Evolutionary conservation across 2,888 invertebrate genomes (phyloP), one percentile per base, ranked within the genome.

Genomic region (Schrankia costaestrigalis): DNA sequence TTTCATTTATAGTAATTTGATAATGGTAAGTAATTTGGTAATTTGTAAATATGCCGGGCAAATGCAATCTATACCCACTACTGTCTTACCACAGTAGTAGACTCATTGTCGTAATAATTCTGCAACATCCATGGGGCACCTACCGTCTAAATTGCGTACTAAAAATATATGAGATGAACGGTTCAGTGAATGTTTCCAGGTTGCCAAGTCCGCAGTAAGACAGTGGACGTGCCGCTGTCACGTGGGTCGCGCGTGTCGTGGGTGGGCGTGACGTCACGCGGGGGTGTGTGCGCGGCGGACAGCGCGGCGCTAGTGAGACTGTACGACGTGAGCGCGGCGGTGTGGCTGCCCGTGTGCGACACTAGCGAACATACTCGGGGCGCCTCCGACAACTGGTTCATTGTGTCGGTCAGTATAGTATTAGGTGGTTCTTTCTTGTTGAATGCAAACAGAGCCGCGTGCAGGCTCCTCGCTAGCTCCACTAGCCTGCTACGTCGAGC

Each of bases 261-360:
- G 96, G 53, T 94, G 52, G 98, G 94, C 9, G 92, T 94, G 50
- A 91, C 94, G 0, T 10, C 96, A 96, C 68, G 90, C 91, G 39
- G 96, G 96, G 0, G 93, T 96, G 0, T 96, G 0, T 90, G 92
- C 14, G 86, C 92, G 10, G 89, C 91, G 67, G 98, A 98, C 79
- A 92, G 92, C 3, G 87, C 90, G 19, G 97, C 97, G 0, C 71
- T 93, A 29, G 69, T 98, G 15, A 90, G 93, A 34, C 76, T 97
- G 56, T 92, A 94, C 54, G 92, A 93, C 46, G 81, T 90, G 11
- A 83, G 91, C 35, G 91, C 92, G 31, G 91, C 90, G 21, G 81
- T 92, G 3, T 98, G 98, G 98, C 89, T 93, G 64, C 95, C 96
- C 0, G 89, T 95, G 13, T 93, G 94, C 52, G 93, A 96, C 67